Percentiles rank a stretch among this genome's conserved stretches.
Conservation (phyloP, 2,797 vertebrate species). For the Schizopygopsis pylzovi region DNA sequence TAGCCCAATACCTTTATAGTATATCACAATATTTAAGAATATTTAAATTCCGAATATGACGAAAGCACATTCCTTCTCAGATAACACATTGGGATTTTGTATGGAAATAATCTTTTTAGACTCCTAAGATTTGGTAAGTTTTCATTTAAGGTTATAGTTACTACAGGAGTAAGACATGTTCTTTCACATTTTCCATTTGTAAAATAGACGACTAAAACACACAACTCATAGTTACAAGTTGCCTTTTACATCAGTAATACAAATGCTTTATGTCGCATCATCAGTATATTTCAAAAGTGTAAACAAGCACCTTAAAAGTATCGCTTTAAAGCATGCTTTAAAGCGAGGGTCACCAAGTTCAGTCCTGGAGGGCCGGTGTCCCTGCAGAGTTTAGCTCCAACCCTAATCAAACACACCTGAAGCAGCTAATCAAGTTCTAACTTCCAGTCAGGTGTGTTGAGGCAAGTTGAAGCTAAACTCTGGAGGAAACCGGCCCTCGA, state of each 20-base stretch:
- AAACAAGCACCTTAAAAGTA: neutral
- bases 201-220: neutral
- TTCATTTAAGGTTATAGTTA: neutral
- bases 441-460: neutral
- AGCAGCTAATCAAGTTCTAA: neutral
- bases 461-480: neutral
- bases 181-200: neutral
- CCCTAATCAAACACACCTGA: neutral
- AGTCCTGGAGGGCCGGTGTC: neutral
- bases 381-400: neutral
- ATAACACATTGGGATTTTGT: neutral
- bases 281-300: neutral
- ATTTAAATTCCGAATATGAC: neutral
- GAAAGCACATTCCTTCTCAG: neutral
- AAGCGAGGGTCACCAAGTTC: no score
- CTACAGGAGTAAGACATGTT: neutral
- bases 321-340: no score
- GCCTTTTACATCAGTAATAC: slow-evolving; percentile 3
- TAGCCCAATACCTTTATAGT: no score
- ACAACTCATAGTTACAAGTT: neutral
- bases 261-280: neutral
- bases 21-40: neutral
- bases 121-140: neutral
- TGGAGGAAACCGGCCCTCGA: neutral
- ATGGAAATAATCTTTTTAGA: neutral